Evolutionary conservation across 2,113 vertebrate species (phyloP).

Genomic region (Astatotilapia flaviijosephi): DNA sequence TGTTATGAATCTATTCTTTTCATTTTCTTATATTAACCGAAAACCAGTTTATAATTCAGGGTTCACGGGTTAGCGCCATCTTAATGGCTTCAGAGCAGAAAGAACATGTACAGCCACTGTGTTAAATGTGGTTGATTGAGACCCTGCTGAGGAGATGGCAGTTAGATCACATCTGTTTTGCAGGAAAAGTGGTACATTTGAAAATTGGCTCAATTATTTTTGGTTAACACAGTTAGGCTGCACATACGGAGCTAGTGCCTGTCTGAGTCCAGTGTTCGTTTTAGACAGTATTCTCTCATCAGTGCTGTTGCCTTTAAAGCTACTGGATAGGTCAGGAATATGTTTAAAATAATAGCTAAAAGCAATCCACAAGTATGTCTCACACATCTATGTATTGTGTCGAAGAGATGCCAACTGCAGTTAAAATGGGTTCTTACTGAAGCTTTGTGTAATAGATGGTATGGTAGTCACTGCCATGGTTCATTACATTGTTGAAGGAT

Average conservation of each 20-base stretch:
- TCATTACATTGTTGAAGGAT: not conserved
- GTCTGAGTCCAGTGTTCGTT: not conserved
- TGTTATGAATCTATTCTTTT: not conserved
- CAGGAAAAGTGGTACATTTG: not conserved
- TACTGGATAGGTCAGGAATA: not conserved
- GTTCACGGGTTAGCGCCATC: not conserved
- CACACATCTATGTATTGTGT: not conserved
- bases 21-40: not conserved
- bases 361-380: not conserved
- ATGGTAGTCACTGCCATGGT: not conserved
- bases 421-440: not conserved
- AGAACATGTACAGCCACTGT: not conserved
- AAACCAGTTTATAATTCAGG: not conserved
- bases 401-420: not conserved
- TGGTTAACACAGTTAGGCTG: not conserved
- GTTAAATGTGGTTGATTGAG: not conserved
- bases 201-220: constrained; percentile 12
- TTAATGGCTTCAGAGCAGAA: not conserved
- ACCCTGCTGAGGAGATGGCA: not conserved
- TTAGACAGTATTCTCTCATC: not conserved
- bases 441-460: not conserved
- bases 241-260: not conserved
- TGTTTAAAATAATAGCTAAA: not conserved
- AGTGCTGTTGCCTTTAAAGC: not conserved
- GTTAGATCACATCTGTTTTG: not conserved